Conservation (phyloP, 2,888 invertebrate genomes). For the Parthenolecanium corni region DNA sequence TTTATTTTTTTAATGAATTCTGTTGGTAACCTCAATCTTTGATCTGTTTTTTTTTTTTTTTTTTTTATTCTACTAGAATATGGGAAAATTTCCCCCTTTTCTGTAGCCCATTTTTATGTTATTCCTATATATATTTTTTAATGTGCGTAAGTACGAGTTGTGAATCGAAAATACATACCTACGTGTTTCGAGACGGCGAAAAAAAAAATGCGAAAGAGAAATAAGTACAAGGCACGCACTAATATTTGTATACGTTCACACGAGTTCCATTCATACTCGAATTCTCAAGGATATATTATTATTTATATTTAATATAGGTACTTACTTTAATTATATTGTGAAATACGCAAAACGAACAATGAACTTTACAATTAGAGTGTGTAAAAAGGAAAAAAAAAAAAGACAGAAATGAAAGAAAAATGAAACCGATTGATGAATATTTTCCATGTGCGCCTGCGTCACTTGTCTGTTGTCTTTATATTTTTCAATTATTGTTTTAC, state of each 20-base stretch:
- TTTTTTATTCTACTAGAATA: neutral
- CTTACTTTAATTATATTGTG: conserved; percentile 8
- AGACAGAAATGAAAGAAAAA: no score
- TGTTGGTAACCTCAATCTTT: no score
- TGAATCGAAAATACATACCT: no score
- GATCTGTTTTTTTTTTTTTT: no score
- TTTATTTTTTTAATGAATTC: no score
- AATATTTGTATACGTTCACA: conserved; percentile 1
- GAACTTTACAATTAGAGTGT: neutral
- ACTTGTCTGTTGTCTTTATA: no score
- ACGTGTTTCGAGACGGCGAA: no score
- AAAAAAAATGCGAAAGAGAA: neutral
- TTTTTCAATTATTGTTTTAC: no score
- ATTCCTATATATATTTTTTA: neutral
- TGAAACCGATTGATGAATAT: no score
- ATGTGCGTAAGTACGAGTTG: neutral
- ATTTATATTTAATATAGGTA: neutral
- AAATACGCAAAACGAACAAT: conserved; percentile 8
- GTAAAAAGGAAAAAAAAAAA: neutral
- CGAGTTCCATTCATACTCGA: conserved; percentile 1
- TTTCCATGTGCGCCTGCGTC: no score
- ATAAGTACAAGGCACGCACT: neutral
- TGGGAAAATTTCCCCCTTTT: neutral
- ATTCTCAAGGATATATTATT: conserved; percentile 3
- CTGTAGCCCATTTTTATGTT: neutral